Evolutionary conservation across 2,797 vertebrate species (phyloP).

Genomic region (Brotula barbata): DNA sequence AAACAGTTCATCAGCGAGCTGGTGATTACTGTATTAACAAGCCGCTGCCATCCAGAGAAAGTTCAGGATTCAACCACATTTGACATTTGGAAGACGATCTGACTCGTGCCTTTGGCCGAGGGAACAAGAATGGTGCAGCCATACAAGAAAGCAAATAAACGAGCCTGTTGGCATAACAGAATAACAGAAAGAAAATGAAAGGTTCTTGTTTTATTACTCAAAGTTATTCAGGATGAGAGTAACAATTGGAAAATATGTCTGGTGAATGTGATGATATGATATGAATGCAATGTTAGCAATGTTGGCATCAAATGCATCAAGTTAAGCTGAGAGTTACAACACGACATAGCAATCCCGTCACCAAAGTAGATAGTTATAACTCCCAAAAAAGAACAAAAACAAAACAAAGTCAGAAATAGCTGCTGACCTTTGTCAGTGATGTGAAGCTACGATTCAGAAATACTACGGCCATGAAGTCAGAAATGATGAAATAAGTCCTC

Average conservation of each 20-base stretch:
- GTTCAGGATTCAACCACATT: not conserved
- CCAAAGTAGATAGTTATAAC: constrained; percentile 31
- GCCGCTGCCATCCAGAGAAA: not conserved
- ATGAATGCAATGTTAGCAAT: constrained; percentile 13
- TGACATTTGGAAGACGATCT: not conserved
- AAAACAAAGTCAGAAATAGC: constrained; percentile 48
- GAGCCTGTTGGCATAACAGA: too few species aligned
- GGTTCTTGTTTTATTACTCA: not conserved
- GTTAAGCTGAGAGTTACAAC: constrained; percentile 2
- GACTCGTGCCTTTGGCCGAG: not conserved
- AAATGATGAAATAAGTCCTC: constrained; percentile 40
- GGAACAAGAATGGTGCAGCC: not conserved
- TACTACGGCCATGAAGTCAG: constrained; percentile 40
- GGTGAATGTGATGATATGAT: constrained; percentile 9
- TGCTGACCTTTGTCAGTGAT: constrained; percentile 38
- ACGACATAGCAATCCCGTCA: constrained; percentile 8
- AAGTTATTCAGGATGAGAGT: not conserved
- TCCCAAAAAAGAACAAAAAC: constrained; percentile 45
- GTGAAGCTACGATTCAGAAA: constrained; percentile 42
- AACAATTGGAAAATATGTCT: constrained; percentile 17
- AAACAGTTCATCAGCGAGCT: not conserved
- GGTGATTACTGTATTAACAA: not conserved
- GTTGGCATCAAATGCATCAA: constrained; percentile 17
- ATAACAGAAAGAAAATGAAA: not conserved
- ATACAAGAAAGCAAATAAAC: not conserved